Conservation (phyloP, 2,113 vertebrate species). For the Crotophaga sulcirostris region DNA sequence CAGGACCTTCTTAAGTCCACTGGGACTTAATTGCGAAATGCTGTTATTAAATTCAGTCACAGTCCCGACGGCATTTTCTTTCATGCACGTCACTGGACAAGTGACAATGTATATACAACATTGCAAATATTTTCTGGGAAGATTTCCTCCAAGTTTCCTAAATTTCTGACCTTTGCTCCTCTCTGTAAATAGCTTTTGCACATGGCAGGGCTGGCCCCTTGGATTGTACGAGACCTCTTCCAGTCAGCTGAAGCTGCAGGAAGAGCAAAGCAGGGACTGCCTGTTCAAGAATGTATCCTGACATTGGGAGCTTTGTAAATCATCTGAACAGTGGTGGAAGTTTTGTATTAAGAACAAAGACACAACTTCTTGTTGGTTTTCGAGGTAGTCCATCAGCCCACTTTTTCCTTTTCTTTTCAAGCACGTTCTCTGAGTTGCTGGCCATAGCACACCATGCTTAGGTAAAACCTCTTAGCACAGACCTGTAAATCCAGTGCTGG, state of each 20-base stretch:
- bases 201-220: background rate
- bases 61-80: background rate
- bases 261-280: background rate
- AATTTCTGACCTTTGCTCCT: conserved; percentile 26
- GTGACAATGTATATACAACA: background rate
- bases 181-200: conserved; percentile 37
- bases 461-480: background rate
- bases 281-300: background rate
- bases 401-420: background rate
- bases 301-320: background rate
- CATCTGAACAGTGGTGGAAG: background rate
- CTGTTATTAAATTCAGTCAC: background rate
- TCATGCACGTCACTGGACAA: background rate
- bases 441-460: background rate
- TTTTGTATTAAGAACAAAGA: background rate
- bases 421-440: accelerated
- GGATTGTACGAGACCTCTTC: background rate
- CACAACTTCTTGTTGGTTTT: background rate
- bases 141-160: conserved; percentile 33
- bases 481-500: background rate
- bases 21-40: conserved; percentile 4
- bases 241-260: background rate
- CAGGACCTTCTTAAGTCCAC: background rate
- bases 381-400: background rate
- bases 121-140: conserved; percentile 21